Evolutionary conservation across 2,888 invertebrate genomes (phyloP).

Genomic region (Fragum whitleyi): DNA sequence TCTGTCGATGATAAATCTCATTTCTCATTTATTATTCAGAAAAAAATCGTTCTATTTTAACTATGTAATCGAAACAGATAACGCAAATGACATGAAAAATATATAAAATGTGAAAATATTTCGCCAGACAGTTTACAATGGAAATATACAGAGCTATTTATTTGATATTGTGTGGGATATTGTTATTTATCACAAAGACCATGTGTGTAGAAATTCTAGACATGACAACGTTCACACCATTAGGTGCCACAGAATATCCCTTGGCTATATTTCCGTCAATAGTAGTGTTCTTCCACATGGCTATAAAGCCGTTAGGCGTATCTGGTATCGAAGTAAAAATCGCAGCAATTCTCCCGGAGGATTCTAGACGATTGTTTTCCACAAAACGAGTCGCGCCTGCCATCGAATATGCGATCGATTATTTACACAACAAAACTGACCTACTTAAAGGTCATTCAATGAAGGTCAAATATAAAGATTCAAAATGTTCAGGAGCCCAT

Average conservation of each 20-base stretch:
- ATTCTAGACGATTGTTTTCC: constrained; percentile 74
- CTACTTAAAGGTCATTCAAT: constrained; percentile 54
- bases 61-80: no score
- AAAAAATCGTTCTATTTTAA: no score
- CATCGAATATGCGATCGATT: constrained; percentile 79
- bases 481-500: constrained; percentile 74
- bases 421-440: constrained; percentile 56
- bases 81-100: no score
- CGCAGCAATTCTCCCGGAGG: constrained; percentile 75
- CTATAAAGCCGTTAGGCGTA: neutral
- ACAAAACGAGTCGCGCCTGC: constrained; percentile 79
- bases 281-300: neutral
- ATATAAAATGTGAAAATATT: no score
- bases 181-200: constrained; percentile 1
- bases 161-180: neutral
- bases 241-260: neutral
- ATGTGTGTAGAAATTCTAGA: neutral
- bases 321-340: constrained; percentile 67
- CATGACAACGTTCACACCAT: neutral
- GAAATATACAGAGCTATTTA: neutral
- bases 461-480: constrained; percentile 72
- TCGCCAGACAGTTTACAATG: neutral
- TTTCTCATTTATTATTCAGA: no score
- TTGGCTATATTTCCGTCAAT: neutral
- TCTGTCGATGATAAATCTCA: no score